Percentiles rank a stretch among this genome's conserved stretches.
These are phyloP conservation scores for Numenius phaeopus DNA, from an alignment of 2,797 vertebrate species.

Conservation along the genomic window DNA sequence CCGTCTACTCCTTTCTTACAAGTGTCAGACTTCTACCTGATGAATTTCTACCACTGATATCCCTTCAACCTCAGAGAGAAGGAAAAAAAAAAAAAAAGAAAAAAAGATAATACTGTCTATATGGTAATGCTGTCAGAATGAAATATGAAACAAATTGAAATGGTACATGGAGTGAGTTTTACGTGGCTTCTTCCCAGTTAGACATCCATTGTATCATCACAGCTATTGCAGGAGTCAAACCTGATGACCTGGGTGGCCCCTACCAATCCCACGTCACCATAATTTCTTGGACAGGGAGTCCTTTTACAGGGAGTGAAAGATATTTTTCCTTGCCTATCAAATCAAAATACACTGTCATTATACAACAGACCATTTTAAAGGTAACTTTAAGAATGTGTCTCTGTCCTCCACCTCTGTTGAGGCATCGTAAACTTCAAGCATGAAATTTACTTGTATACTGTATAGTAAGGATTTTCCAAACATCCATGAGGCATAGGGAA, in stretches of 20 bases:
- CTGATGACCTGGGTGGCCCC: background rate
- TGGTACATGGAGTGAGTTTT: background rate
- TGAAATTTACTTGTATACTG: background rate
- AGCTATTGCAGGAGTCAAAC: background rate
- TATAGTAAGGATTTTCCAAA: background rate
- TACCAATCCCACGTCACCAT: background rate
- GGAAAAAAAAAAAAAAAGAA: too few species aligned
- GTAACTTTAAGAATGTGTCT: background rate
- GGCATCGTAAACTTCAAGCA: background rate
- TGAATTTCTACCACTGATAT: background rate
- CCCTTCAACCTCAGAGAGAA: background rate
- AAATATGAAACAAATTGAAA: background rate
- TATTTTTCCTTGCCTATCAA: background rate
- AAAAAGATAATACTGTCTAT: background rate
- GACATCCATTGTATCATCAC: background rate
- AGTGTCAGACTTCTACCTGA: background rate
- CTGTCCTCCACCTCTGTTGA: background rate
- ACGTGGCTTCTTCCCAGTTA: background rate
- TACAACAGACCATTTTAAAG: background rate
- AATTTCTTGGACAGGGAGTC: background rate
- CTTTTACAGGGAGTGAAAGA: background rate
- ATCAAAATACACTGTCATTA: background rate
- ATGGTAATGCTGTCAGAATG: background rate
- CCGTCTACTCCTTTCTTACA: background rate
- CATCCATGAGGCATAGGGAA: background rate